These are phyloP conservation scores for Dasypogon diadema DNA, from an alignment of 2,888 invertebrate species.

Conservation along the genomic window DNA sequence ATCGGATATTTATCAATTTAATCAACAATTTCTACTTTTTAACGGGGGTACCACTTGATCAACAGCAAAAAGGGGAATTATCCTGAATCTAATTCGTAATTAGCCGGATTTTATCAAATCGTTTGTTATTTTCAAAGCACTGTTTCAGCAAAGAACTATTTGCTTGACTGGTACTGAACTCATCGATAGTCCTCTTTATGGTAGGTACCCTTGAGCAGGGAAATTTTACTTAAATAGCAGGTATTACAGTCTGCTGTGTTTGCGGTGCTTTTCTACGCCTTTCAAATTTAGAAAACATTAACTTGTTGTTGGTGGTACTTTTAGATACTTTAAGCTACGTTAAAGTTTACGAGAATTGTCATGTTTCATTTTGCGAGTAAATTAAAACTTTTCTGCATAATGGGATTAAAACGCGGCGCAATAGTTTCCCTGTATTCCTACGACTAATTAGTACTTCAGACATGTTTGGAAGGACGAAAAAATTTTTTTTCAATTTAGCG, in stretches of 20 bases:
- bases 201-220: background rate
- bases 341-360: too few species aligned
- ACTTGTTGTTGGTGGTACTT: too few species aligned
- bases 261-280: too few species aligned
- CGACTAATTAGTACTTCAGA: background rate
- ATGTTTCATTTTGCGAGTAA: too few species aligned
- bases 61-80: too few species aligned
- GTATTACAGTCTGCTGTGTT: too few species aligned
- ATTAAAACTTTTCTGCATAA: too few species aligned
- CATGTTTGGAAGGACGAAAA: background rate
- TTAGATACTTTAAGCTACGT: too few species aligned
- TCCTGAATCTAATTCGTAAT: conserved; percentile 27
- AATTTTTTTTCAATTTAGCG: background rate
- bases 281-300: too few species aligned
- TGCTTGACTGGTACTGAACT: background rate
- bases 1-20: conserved; percentile 31
- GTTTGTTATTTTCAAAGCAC: background rate
- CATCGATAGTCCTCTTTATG: background rate
- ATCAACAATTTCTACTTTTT: conserved; percentile 26
- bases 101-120: conserved; percentile 5
- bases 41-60: conserved; percentile 8
- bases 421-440: background rate
- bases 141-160: background rate
- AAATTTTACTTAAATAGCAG: background rate
- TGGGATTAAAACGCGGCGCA: background rate